Conservation (phyloP, 1,140 invertebrate genomes). For the Pristionchus pacificus region DNA sequence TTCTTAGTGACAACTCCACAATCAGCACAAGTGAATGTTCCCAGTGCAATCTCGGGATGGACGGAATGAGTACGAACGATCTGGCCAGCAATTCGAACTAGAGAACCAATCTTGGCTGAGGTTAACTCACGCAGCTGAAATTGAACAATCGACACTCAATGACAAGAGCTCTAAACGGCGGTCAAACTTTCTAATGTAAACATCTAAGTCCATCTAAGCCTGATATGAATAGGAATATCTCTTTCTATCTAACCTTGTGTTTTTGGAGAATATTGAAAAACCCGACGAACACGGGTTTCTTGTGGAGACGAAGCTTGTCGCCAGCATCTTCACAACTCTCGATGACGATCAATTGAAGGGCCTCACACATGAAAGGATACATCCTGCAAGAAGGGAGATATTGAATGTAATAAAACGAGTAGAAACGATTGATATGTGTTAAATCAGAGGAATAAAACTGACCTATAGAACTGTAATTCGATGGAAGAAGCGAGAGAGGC, state of each 20-base stretch:
- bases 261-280: constrained; percentile 23
- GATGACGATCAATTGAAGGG: constrained; percentile 71
- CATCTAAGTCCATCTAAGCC: too few relatives aligned
- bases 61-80: constrained; percentile 91
- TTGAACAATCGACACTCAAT: not conserved
- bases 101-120: constrained; percentile 85
- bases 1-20: constrained; percentile 89
- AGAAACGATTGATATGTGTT: too few relatives aligned
- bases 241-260: constrained; percentile 10
- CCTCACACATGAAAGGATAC: constrained; percentile 87
- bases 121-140: constrained; percentile 77
- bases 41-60: constrained; percentile 81
- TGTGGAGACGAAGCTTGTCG: constrained; percentile 55
- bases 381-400: constrained; percentile 71
- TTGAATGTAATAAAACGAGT: too few relatives aligned
- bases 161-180: not conserved
- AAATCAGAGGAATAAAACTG: too few relatives aligned
- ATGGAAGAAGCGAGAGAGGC: constrained; percentile 86
- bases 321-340: constrained; percentile 59
- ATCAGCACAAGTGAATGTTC: constrained; percentile 90
- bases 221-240: too few relatives aligned
- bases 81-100: constrained; percentile 87
- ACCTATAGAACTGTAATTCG: constrained; percentile 88
- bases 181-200: too few relatives aligned
- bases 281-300: constrained; percentile 84